Base-by-base conservation (phyloP, 2,113 vertebrate species). In the Rhegmatorhina hoffmannsi region DNA sequence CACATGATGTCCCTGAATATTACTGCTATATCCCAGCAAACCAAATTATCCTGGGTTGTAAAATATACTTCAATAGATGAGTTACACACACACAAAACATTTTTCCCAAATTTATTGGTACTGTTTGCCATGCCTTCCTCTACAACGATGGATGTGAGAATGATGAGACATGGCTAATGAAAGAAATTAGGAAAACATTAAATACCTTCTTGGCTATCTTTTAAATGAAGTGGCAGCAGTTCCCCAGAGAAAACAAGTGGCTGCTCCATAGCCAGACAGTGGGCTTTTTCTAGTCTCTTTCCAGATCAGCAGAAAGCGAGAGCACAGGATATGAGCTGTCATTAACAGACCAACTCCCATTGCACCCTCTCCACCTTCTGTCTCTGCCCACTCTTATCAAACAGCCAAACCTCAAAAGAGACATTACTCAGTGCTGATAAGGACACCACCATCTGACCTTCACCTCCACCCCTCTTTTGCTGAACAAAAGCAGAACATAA, bases 371-470 rank as follows among this genome's bases (percentile, higher is more conserved):
- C 38, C 52, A 52, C 56, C 40, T 47, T 53, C 79, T 75, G 44
- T 28, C 36, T 89, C 87, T 95, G 47, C 88, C 79, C 76, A 40
- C 25, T 70, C 68, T 90, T 81, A 78, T 47, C 90, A 86, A 88
- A 83, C 31, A 78, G 56, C 28, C 83, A 80, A 85, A 76, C 84
- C 58, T 77, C 60, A 49, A 44, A 29, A 81, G 29, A 64, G 64
- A 59, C 31, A 76, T 93, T 84, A 96, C 52, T 64, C 60, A 84
- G 56, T 4, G 46, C 52, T 64, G 92, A 90, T 93, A 95, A 92
- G 34, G 16, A 77, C 25, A 77, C 24, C 49, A 75, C 47, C 66
- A 84, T 17, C 58, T 46, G 56, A 46, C 73, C 23, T 77, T 63
- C 38, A 66, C 70, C 46, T 85, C 67, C 28, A 11, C 2, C 40